phyloP scores from a whole-genome alignment of 2,888 invertebrate genomes.

The Polyploca ridens region DNA sequence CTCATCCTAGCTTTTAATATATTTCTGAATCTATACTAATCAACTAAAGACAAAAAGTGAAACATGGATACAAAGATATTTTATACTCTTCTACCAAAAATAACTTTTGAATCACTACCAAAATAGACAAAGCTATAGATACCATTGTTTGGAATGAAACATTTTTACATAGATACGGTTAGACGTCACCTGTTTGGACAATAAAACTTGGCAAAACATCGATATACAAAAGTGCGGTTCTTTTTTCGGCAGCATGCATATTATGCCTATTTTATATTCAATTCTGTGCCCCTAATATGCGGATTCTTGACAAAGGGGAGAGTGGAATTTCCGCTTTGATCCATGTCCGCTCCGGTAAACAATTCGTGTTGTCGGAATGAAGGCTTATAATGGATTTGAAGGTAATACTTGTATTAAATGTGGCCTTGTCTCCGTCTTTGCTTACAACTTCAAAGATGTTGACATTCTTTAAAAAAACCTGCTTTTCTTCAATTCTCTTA shows the following conservation, averaged over 20 bases:
- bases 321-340: conserved; percentile 22
- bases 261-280: conserved; percentile 38
- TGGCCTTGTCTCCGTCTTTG: not conserved
- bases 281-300: conserved; percentile 35
- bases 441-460: not conserved
- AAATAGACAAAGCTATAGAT: not conserved
- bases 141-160: conserved; percentile 18
- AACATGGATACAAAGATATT: no score
- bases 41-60: no score
- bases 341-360: conserved; percentile 11
- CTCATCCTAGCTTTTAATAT: not conserved
- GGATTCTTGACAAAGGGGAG: conserved; percentile 30
- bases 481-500: conserved; percentile 1
- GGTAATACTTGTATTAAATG: conserved; percentile 7
- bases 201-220: conserved; percentile 43
- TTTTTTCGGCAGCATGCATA: conserved; percentile 41
- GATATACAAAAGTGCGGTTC: conserved; percentile 40
- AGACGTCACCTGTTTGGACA: conserved; percentile 38
- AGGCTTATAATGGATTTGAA: conserved; percentile 4
- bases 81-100: not conserved
- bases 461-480: not conserved
- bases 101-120: not conserved
- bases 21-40: not conserved
- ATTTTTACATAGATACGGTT: conserved; percentile 9
- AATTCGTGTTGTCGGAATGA: conserved; percentile 4